Conservation (phyloP, 1,140 invertebrate species). For the Pogonomyrmex barbatus region DNA sequence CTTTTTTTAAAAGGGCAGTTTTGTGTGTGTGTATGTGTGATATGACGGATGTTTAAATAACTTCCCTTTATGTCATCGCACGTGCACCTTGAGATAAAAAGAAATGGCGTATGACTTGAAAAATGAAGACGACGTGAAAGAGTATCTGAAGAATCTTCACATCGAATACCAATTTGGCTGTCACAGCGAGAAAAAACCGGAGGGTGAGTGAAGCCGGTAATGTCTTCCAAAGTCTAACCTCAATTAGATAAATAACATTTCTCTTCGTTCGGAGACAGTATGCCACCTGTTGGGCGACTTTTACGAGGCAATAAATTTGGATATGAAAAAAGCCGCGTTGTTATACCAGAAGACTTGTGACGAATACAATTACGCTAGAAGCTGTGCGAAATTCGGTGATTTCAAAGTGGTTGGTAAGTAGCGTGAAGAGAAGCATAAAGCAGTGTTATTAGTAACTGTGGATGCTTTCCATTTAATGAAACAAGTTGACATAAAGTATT, state of each 20-base stretch:
- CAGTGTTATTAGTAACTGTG: no score
- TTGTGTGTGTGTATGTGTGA: not conserved
- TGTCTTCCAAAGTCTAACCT: constrained; percentile 65
- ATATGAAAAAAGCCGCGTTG: constrained; percentile 91
- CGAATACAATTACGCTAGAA: constrained; percentile 91
- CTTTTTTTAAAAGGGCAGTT: not conserved
- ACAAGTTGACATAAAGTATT: no score
- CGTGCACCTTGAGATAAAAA: not conserved
- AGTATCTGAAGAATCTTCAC: constrained; percentile 95
- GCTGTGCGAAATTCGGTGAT: constrained; percentile 94
- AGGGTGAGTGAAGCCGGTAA: constrained; percentile 87
- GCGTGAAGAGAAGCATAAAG: not conserved
- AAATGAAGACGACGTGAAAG: constrained; percentile 93
- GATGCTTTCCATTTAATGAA: no score
- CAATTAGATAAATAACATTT: constrained; percentile 2
- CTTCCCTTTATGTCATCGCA: not conserved
- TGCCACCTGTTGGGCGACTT: constrained; percentile 96
- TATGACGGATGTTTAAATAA: not conserved
- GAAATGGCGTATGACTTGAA: constrained; percentile 91
- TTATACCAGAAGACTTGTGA: constrained; percentile 95
- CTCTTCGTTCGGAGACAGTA: constrained; percentile 87
- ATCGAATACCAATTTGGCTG: constrained; percentile 97
- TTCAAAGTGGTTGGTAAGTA: constrained; percentile 89
- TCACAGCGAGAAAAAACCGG: constrained; percentile 92
- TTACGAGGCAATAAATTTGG: constrained; percentile 92